Percentiles rank a stretch among this genome's conserved stretches.
phyloP scores from a whole-genome alignment of 2,113 vertebrate genomes.

The Panurus biarmicus region DNA sequence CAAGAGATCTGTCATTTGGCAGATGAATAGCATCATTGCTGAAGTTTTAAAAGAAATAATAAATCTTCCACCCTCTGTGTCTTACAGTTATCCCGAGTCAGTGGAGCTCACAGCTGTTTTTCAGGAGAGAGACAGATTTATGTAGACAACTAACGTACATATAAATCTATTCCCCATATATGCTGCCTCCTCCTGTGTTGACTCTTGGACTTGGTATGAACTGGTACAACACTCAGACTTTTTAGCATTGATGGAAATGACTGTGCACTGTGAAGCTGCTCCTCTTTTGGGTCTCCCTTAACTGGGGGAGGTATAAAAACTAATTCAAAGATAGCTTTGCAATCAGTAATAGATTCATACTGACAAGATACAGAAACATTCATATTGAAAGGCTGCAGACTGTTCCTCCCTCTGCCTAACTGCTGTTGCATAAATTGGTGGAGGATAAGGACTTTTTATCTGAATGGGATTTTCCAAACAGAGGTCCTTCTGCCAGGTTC shows the following conservation, averaged over 20 bases:
- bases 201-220: not conserved
- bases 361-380: not conserved
- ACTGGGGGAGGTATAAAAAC: not conserved
- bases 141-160: not conserved
- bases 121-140: not conserved
- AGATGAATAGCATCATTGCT: not conserved
- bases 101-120: not conserved
- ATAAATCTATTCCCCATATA: not conserved
- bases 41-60: conserved; percentile 6
- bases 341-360: not conserved
- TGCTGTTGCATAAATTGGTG: not conserved
- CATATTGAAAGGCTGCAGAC: not conserved
- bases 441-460: not conserved
- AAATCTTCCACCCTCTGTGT: not conserved
- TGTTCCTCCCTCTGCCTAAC: not conserved
- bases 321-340: not conserved
- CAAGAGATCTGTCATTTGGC: not conserved
- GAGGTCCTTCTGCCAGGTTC: not conserved
- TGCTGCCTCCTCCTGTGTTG: not conserved
- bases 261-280: not conserved
- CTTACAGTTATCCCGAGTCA: not conserved
- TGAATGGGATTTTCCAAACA: not conserved
- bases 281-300: not conserved
- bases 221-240: not conserved
- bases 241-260: not conserved